phyloP scores from a whole-genome alignment of 1,140 invertebrate species.

The Theocolax elegans region DNA sequence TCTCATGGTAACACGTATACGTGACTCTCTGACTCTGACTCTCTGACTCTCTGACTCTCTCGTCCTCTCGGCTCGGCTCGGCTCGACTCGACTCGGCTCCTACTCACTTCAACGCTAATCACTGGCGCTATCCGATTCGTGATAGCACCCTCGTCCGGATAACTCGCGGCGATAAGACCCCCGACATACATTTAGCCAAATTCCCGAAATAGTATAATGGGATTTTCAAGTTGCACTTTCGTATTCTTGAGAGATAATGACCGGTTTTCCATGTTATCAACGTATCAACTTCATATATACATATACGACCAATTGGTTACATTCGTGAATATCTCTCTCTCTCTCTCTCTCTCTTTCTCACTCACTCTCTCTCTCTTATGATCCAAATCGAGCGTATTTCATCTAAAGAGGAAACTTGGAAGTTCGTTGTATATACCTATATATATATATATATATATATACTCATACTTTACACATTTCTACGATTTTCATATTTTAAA shows the following conservation, averaged over 20 bases:
- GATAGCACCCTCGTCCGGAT: constrained; percentile 46
- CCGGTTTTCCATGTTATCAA: background rate
- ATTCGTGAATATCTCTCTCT: no score
- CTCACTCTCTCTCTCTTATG: no score
- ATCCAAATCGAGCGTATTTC: no score
- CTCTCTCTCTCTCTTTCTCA: no score
- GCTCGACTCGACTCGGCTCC: background rate
- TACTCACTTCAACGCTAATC: constrained; percentile 50
- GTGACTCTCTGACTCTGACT: background rate
- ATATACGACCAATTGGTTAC: no score
- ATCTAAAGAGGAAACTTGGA: no score
- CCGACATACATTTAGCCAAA: constrained; percentile 29
- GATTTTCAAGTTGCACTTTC: constrained; percentile 23
- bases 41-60: background rate
- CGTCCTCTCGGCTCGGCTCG: background rate
- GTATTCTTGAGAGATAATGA: constrained; percentile 16
- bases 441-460: no score
- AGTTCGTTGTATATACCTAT: no score
- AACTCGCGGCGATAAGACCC: constrained; percentile 27
- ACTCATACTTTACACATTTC: no score
- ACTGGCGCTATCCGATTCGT: constrained; percentile 56
- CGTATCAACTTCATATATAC: no score
- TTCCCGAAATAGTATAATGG: constrained; percentile 25
- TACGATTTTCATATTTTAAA: no score
- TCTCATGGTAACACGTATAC: constrained; percentile 47